phyloP scores from a whole-genome alignment of 2,797 vertebrate species.

The Etheostoma nigrum region DNA sequence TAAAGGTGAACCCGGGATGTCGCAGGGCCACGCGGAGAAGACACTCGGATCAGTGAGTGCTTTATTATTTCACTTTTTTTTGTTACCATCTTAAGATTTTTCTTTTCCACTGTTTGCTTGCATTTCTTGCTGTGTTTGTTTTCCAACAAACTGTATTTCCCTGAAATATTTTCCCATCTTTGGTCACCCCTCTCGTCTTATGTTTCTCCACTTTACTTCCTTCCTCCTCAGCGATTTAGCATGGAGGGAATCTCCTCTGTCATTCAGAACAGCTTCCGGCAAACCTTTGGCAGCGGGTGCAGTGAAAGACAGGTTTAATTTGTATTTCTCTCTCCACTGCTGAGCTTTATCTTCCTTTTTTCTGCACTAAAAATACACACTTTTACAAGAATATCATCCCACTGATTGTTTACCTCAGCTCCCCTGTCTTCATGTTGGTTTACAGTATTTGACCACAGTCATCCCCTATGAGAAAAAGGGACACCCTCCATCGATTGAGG shows the following conservation, averaged over 20 bases:
- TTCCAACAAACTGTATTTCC: constrained; percentile 1
- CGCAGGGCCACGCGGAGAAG: constrained; percentile 68
- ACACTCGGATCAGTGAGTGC: constrained; percentile 86
- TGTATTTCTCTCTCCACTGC: constrained; percentile 60
- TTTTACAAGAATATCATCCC: neutral
- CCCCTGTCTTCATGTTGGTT: neutral
- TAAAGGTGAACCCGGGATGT: constrained; percentile 84
- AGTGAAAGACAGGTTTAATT: constrained; percentile 94
- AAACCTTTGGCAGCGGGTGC: constrained; percentile 94
- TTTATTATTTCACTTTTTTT: neutral
- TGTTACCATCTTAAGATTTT: neutral
- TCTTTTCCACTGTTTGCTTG: neutral
- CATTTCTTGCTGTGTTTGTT: neutral
- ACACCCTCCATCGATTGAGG: constrained; percentile 92
- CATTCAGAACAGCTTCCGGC: constrained; percentile 97
- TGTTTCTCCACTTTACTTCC: constrained; percentile 61
- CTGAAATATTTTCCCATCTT: neutral
- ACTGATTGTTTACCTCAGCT: neutral
- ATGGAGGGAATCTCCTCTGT: constrained; percentile 97
- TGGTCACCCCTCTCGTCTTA: neutral
- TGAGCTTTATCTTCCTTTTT: constrained; percentile 1
- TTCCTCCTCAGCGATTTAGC: constrained; percentile 95
- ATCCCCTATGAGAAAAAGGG: constrained; percentile 97
- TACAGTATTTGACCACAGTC: constrained; percentile 96
- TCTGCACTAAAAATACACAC: neutral